Conservation (phyloP, 1,140 invertebrate species). For the Nasonia vitripennis region DNA sequence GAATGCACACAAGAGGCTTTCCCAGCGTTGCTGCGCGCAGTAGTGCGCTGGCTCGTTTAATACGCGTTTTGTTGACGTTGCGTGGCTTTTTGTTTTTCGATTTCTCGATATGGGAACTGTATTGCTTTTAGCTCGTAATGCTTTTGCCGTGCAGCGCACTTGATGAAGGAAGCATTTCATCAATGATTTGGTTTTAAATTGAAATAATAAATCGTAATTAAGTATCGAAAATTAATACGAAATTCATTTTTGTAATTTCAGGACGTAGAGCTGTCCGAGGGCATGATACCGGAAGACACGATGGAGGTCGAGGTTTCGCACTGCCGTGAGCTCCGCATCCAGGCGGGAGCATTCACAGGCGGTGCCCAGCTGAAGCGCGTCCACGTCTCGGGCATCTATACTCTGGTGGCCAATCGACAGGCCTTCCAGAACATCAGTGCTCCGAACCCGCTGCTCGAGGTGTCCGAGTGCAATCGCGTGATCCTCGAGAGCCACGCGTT, state of each 20-base stretch:
- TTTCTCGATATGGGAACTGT: neutral
- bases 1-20: too few relatives aligned
- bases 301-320: constrained; percentile 78
- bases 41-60: neutral
- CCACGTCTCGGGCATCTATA: constrained; percentile 72
- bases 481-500: constrained; percentile 76
- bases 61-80: neutral
- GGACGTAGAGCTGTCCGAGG: constrained; percentile 75
- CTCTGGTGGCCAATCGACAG: constrained; percentile 74
- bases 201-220: neutral
- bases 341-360: constrained; percentile 72
- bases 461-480: constrained; percentile 75
- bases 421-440: constrained; percentile 76
- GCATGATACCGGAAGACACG: constrained; percentile 74
- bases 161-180: too few relatives aligned
- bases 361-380: constrained; percentile 72
- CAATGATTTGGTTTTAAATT: neutral
- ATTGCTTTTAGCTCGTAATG: neutral
- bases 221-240: constrained; percentile 20
- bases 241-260: constrained; percentile 65
- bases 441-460: constrained; percentile 74
- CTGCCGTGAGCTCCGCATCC: constrained; percentile 77
- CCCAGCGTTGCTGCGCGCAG: too few relatives aligned
- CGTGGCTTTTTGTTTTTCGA: neutral
- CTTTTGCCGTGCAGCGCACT: neutral